These are phyloP conservation scores for Eilema depressum DNA, from an alignment of 2,888 invertebrate genomes.

Conservation along the genomic window DNA sequence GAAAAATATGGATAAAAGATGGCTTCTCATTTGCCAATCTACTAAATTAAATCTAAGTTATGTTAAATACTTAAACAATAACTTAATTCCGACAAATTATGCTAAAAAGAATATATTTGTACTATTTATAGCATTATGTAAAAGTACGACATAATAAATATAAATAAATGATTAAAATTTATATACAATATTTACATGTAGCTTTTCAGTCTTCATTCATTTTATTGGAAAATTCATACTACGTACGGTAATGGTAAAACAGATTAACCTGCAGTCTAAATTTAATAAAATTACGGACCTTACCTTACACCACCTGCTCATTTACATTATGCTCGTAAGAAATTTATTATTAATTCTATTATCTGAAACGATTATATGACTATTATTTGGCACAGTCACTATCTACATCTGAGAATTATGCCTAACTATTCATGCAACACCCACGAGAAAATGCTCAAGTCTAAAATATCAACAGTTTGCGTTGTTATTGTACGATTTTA, in stretches of 20 bases:
- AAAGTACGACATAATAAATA: constrained; percentile 52
- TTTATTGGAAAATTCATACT: constrained; percentile 46
- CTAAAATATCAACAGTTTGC: constrained; percentile 42
- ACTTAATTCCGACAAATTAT: constrained; percentile 47
- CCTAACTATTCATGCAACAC: constrained; percentile 31
- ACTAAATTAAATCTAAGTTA: constrained; percentile 39
- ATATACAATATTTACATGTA: constrained; percentile 55
- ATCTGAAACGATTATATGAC: constrained; percentile 20
- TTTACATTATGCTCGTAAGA: constrained; percentile 10
- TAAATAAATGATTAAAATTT: constrained; percentile 36
- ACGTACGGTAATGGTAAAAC: constrained; percentile 18
- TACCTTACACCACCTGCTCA: not conserved
- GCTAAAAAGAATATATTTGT: constrained; percentile 63
- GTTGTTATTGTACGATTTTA: constrained; percentile 24
- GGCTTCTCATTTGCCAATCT: constrained; percentile 36
- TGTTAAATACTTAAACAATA: constrained; percentile 47
- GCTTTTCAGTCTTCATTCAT: constrained; percentile 51
- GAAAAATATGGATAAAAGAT: constrained; percentile 44
- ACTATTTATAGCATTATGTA: constrained; percentile 64
- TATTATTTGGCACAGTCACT: constrained; percentile 47
- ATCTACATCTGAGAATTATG: constrained; percentile 33
- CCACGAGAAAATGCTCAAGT: constrained; percentile 33
- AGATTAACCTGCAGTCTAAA: not conserved
- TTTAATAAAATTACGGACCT: not conserved
- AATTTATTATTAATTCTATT: constrained; percentile 7